Percentiles rank a stretch among this genome's conserved stretches.
Conservation (phyloP, 2,113 vertebrate species). For the Indicator maculatus region DNA sequence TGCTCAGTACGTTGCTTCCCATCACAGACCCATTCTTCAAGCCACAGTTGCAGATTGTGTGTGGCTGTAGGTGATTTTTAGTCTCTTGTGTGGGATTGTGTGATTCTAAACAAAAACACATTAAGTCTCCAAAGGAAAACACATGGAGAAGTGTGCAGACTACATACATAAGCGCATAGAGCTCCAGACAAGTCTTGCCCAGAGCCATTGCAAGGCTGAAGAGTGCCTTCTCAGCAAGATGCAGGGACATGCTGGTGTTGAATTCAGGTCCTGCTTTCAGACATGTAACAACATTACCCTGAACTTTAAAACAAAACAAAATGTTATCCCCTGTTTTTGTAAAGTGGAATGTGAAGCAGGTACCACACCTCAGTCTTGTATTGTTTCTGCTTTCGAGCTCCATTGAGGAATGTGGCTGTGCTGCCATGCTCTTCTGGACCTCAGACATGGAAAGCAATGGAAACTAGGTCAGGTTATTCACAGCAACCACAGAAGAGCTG, state of each 20-base stretch:
- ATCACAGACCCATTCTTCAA: neutral
- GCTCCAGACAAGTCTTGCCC: neutral
- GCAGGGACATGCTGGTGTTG: neutral
- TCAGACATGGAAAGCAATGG: neutral
- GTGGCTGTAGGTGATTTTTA: neutral
- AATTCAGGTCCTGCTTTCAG: neutral
- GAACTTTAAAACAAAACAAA: neutral
- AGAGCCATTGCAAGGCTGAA: neutral
- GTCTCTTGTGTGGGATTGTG: neutral
- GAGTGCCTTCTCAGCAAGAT: neutral
- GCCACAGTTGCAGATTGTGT: neutral
- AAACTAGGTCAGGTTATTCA: neutral
- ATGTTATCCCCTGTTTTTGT: neutral
- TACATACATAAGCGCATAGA: fast-evolving
- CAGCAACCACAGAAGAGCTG: neutral
- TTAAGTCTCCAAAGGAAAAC: neutral
- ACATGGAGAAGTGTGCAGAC: neutral
- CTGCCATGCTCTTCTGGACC: neutral
- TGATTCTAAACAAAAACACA: neutral
- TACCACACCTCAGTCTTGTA: neutral
- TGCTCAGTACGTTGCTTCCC: neutral
- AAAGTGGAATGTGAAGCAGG: neutral
- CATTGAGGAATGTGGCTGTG: neutral
- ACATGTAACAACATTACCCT: fast-evolving
- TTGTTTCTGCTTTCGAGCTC: neutral